Evolutionary conservation across 2,888 invertebrate genomes (phyloP), one percentile per base, ranked within the genome.

Genomic region (Craniophora ligustri): DNA sequence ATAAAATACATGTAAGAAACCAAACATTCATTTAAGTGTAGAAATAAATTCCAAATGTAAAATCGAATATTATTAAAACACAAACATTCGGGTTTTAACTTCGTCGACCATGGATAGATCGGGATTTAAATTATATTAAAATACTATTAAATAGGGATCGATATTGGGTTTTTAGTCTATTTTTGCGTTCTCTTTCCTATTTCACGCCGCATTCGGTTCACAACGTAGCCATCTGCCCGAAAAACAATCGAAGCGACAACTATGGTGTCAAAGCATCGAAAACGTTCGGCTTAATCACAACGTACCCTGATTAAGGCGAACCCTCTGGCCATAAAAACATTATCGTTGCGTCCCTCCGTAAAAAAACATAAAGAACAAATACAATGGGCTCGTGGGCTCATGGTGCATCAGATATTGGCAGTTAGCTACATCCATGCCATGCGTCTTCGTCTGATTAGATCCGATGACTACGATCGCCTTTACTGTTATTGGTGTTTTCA

Each of bases 271-370:
- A 67, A 75, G 70, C 47, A 51, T 51, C 76, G 72, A 81, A 85
- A 87, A 86, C 85, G 85, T 77, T 80, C 81, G 77, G 79, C 81
- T 88, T 93, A 92, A 93, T 92, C 91, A 92, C 90, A 87, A 82
- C 84, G 86, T 84, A 84, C 88, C 87, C 91, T 93, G 93, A 93
- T 93, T 91, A 93, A 87, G 82, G 85, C 85, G 78, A 78, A 81
- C 85, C 86, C 88, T 90, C 89, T 85, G 83, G 87, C 91, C 91
- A 90, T 93, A 93, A 93, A 93, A 92, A 92, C 93, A 93, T 92
- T 92, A 93, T 92, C 92, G 89, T 84, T 83, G 76, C 85, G 82
- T 88, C 91, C 90, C 92, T 87, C 86, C 85, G 76, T 88, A 91
- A 93, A 93, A 82, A 92, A 92, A 88, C 90, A 92, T 92, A 92